Evolutionary conservation across 2,888 invertebrate genomes (phyloP), one percentile per base, ranked within the genome.

Genomic region (Pinctada fucata): DNA sequence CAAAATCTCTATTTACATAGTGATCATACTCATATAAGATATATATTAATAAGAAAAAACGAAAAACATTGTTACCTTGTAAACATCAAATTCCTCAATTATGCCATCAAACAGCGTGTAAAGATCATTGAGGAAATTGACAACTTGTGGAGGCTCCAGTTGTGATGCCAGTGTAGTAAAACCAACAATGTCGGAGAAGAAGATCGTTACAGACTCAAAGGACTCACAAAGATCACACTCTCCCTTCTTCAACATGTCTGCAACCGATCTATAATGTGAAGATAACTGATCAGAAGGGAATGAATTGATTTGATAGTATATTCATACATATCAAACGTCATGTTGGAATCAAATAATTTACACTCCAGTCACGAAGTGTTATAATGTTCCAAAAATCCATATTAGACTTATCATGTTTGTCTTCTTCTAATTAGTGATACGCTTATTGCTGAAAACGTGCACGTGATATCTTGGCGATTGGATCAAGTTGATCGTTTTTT

Each of bases 101-200:
- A 84, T 83, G n/a, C 81, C 79, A 68, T 87, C 87, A 73, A 86
- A 87, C 4, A 82, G 72, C 8, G 79, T 86, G 79, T 84, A 87
- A 48, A 87, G 82, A 50, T 86, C 87, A 69, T 86, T 86, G 45
- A 87, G 84, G 47, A 87, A 79, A 63, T 84, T 78, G 1, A 87
- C 85, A 47, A 87, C 84, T 75, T 87, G 79, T 79, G 86, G 79
- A 6, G 87, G 86, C 2, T 79, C 75, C 50, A 83, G 82, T 66
- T 79, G 78, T 3, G 87, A 80, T 10, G 83, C 83, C 45, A 87
- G 75, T 1, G 79, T 84, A 10, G 87, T 87, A 71, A 87, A 87
- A n/a, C 87, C 87, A 6, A 87, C 87, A 64, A 87, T 86, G 70
- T 87, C 87, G 1, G 84, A 85, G 79, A 87, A 87, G 74, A 86